A percentile compares a stretch with the other conserved stretches of the same genome.
These are phyloP conservation scores for Caenorhabditis sp. DNA, from an alignment of 2,888 invertebrate species.

Conservation along the genomic window DNA sequence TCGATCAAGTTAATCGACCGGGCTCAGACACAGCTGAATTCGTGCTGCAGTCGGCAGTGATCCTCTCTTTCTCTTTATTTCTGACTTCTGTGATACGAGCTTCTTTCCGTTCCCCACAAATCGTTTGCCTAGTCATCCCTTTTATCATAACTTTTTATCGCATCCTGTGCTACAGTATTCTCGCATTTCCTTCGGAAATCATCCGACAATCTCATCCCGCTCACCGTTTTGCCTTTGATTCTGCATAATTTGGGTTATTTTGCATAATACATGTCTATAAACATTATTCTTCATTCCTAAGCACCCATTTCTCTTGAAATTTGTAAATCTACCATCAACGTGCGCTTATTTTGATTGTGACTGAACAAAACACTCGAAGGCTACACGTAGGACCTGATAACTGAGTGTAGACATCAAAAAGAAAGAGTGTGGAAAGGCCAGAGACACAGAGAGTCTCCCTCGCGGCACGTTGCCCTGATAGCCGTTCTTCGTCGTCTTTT, in stretches of 20 bases:
- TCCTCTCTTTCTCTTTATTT: neutral
- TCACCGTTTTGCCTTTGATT: conserved; percentile 41
- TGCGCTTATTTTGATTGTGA: no score
- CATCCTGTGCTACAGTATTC: conserved; percentile 43
- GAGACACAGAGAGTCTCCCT: conserved; percentile 32
- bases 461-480: conserved; percentile 18
- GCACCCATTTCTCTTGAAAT: neutral
- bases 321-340: no score
- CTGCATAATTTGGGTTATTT: conserved; percentile 35
- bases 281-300: neutral
- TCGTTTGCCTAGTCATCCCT: conserved; percentile 24
- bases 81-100: conserved; percentile 44
- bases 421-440: neutral
- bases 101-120: conserved; percentile 19
- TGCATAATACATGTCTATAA: neutral
- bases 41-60: conserved; percentile 47
- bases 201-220: conserved; percentile 38
- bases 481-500: conserved; percentile 27
- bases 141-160: conserved; percentile 12
- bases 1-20: conserved; percentile 67
- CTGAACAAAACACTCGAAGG: no score
- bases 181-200: conserved; percentile 24
- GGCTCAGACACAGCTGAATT: conserved; percentile 63
- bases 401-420: neutral
- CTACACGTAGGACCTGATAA: conserved; percentile 32